Evolutionary conservation across 2,113 vertebrate genomes (phyloP).

Genomic region (Xerus inauris): DNA sequence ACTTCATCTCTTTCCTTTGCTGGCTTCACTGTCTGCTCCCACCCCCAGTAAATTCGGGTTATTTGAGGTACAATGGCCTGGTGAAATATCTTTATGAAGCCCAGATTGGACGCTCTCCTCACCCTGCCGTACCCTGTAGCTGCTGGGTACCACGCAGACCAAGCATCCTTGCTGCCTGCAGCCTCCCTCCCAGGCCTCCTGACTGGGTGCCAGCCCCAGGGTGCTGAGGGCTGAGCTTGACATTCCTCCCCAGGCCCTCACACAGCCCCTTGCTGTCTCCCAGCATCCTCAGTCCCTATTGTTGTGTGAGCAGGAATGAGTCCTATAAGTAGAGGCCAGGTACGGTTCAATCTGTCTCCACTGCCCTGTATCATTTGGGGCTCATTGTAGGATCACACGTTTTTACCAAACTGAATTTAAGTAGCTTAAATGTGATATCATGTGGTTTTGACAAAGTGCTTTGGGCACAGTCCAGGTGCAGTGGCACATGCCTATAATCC

Average conservation of each 20-base stretch:
- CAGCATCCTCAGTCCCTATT: accelerated
- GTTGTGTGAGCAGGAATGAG: background rate
- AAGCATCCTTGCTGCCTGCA: accelerated
- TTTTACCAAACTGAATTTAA: background rate
- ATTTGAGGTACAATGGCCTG: background rate
- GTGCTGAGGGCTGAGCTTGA: background rate
- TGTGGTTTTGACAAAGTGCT: background rate
- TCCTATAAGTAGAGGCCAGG: background rate
- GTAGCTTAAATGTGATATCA: background rate
- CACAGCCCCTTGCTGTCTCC: too few relatives aligned
- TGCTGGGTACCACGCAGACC: background rate
- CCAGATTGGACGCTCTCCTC: background rate
- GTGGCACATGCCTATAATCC: too few relatives aligned
- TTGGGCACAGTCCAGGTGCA: background rate
- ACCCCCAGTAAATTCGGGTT: background rate
- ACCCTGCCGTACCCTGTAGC: background rate
- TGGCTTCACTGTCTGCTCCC: background rate
- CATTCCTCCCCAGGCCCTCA: background rate
- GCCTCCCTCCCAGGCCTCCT: background rate
- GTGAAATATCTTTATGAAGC: background rate
- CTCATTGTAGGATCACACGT: background rate
- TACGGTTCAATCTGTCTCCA: background rate
- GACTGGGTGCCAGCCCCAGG: background rate
- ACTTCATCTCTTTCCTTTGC: background rate
- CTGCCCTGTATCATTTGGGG: background rate